These are phyloP conservation scores for Heliconius eleuchia DNA, from an alignment of 1,140 invertebrate genomes.

Conservation along the genomic window DNA sequence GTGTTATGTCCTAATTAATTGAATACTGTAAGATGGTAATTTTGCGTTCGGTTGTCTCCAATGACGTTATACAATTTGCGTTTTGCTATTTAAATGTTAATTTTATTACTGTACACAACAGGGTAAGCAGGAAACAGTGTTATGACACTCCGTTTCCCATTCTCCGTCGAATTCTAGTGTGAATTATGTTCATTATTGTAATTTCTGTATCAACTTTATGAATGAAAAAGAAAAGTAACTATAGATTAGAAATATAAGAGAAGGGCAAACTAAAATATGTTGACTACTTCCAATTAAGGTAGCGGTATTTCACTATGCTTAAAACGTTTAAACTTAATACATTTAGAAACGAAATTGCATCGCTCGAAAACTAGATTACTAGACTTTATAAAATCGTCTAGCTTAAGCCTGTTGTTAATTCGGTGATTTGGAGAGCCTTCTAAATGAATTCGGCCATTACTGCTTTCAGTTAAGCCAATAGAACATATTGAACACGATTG, in stretches of 20 bases:
- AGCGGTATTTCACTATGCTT: not conserved
- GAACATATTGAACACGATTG: constrained; percentile 11
- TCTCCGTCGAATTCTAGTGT: no score
- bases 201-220: no score
- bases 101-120: no score
- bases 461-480: constrained; percentile 20
- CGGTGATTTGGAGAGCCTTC: constrained; percentile 14
- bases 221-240: no score
- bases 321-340: not conserved
- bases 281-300: not conserved
- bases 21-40: constrained; percentile 1
- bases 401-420: constrained; percentile 12
- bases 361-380: not conserved
- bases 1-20: constrained; percentile 27
- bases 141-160: no score
- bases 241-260: not conserved
- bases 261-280: not conserved
- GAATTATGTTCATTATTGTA: no score
- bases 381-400: constrained; percentile 7
- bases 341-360: not conserved
- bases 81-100: not conserved
- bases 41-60: not conserved
- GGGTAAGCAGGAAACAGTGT: no score
- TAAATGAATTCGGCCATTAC: constrained; percentile 28
- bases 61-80: not conserved